Evolutionary conservation across 2,888 invertebrate genomes (phyloP).

Genomic region (Pheosia tremula): DNA sequence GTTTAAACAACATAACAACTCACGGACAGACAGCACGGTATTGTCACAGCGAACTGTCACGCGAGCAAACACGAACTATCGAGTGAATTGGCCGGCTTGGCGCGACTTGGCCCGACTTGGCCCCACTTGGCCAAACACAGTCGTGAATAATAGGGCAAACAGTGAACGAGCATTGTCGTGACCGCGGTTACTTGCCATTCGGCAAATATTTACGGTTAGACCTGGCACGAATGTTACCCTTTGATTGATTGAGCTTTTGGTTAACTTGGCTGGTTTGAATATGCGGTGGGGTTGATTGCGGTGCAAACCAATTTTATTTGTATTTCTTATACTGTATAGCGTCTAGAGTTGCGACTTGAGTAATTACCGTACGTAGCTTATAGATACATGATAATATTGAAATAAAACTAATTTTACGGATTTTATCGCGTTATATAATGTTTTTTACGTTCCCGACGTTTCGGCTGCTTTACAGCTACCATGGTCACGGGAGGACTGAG

Average conservation of each 20-base stretch:
- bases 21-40: slow-evolving; percentile 23
- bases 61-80: slow-evolving; percentile 57
- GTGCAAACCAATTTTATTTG: not conserved
- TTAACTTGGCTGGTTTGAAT: slow-evolving; percentile 41
- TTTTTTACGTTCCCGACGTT: no score
- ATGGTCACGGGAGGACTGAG: no score
- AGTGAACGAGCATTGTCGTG: slow-evolving; percentile 61
- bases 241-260: slow-evolving; percentile 77
- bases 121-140: slow-evolving; percentile 65
- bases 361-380: no score
- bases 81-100: slow-evolving; percentile 27
- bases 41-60: slow-evolving; percentile 68
- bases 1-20: slow-evolving; percentile 29
- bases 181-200: slow-evolving; percentile 38
- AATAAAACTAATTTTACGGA: no score
- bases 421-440: no score
- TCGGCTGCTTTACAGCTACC: no score
- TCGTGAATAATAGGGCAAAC: slow-evolving; percentile 78
- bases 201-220: slow-evolving; percentile 74
- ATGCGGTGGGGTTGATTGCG: not conserved
- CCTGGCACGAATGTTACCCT: slow-evolving; percentile 69
- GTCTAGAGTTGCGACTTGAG: no score
- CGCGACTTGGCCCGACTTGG: slow-evolving; percentile 46
- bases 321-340: not conserved
- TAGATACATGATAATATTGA: no score